Percentiles rank a stretch among this genome's conserved stretches.
These are phyloP conservation scores for Gadus macrocephalus DNA, from an alignment of 2,113 vertebrate species.

Conservation along the genomic window DNA sequence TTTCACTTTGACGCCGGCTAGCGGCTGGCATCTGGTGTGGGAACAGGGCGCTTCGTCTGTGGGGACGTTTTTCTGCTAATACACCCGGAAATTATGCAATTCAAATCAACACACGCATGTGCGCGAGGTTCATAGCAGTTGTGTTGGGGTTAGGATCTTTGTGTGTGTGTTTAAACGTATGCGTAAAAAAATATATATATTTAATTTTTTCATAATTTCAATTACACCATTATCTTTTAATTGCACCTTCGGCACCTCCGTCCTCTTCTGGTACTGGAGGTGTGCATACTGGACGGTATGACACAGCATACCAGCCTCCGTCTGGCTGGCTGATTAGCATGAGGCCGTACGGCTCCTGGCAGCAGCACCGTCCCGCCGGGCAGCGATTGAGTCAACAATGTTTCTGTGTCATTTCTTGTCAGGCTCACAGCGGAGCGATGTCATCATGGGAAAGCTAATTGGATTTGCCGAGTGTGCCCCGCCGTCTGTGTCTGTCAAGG, in stretches of 20 bases:
- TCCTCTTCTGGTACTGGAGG: too few species aligned
- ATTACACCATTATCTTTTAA: too few species aligned
- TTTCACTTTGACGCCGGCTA: slow-evolving; percentile 42
- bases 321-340: slow-evolving; percentile 44
- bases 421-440: slow-evolving; percentile 37
- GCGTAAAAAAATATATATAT: too few species aligned
- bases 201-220: too few species aligned
- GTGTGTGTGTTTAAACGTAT: too few species aligned
- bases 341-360: slow-evolving; percentile 43
- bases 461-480: slow-evolving; percentile 49
- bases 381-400: slow-evolving; percentile 42
- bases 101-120: too few species aligned
- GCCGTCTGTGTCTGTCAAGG: slow-evolving; percentile 42
- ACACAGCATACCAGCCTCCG: slow-evolving; percentile 29
- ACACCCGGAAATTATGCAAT: not conserved
- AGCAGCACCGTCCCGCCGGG: slow-evolving; percentile 31
- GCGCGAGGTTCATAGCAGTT: too few species aligned
- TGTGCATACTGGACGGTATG: too few species aligned
- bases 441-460: slow-evolving; percentile 63
- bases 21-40: slow-evolving; percentile 45
- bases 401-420: slow-evolving; percentile 56
- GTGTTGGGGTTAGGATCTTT: too few species aligned
- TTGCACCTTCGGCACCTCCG: too few species aligned
- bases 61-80: not conserved
- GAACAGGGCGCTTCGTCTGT: slow-evolving; percentile 36